Base-by-base conservation (phyloP, 2,113 vertebrate species). In the Tylochromis polylepis region DNA sequence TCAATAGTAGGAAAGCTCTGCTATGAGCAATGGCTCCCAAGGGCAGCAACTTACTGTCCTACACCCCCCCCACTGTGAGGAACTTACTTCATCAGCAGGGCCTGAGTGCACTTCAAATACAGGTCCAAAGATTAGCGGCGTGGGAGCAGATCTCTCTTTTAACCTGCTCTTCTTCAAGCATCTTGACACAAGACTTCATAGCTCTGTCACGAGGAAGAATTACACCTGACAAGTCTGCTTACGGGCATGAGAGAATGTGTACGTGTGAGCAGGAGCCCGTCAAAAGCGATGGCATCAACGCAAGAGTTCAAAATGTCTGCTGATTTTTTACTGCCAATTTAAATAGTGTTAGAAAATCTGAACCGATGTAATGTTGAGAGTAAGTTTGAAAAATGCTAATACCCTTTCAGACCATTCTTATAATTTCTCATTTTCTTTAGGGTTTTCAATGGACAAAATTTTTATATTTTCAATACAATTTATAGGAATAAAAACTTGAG, bases 91-190 rank as follows among this genome's bases (percentile, higher is more conserved):
- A 95, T 93, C 94, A 94, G 90, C 87, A 84, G 81, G 79, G 49
- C 78, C 77, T 86, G 88, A 95, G 93, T 91, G 88, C 88, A 91
- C 90, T 91, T 94, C 87, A 93, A 92, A 94, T 78, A 88, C 43
- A 94, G 70, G 78, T 87, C 90, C 80, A 80, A 90, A 93, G 91
- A 94, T 91, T 88, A 89, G 89, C 65, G 18, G 72, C 59, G 7
- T 87, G 85, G 78, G 87, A 93, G 87, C 85, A 87, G 81, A 82
- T 92, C 78, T 91, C 86, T 85, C 79, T 88, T 86, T 87, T 85
- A 79, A 51, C 79, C 82, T 83, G 84, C 91, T 92, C 59, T 79
- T 83, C 91, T 93, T 94, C 85, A 92, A 91, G 80, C 87, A 90
- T 91, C 87, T 93, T 91, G 88, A 92, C 88, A 91, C 27, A 5